Evolutionary conservation across 2,888 invertebrate species (phyloP), one percentile per base, ranked within the genome.

Genomic region (Sturmia bella): DNA sequence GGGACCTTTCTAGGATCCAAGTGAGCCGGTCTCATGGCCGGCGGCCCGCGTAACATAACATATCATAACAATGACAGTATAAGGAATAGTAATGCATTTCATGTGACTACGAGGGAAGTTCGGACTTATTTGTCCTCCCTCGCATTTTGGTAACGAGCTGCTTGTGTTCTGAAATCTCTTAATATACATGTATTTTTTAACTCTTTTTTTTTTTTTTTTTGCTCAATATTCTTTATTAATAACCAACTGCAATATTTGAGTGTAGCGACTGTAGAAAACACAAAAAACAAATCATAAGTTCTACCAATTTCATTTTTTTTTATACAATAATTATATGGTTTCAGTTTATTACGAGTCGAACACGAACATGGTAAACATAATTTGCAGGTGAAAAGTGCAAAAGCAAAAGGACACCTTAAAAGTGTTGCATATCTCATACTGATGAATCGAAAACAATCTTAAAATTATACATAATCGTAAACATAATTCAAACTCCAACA

Each of bases 351-450:
- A n/a, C 21, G n/a, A 59, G 12, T 69, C 43, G 43, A 68, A 59
- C 57, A 76, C 59, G 17, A 69, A 54, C 24, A 72, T 41, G 39
- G 45, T 56, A 68, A 61, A 74, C 56, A 56, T 74, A 69, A 74
- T 74, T 68, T 73, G 74, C 79, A 80, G 79, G 79, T 80, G 79
- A 80, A 79, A 79, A 68, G 45, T 48, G 68, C n/a, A 73, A 52
- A 78, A 13, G 17, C 43, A 66, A 70, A 52, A 59, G 64, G 78
- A 72, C 72, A 78, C 64, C 64, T 66, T 43, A 64, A 63, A 69
- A 61, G 76, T 77, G 68, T 77, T 77, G 61, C 3, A 39, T 37
- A n/a, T 12, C 57, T 66, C 57, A 78, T 52, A 72, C 50, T 66
- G 63, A 56, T 72, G 50, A 59, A 72, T 72, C 64, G 15, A 50